Evolutionary conservation across 1,140 invertebrate genomes (phyloP), one percentile per base, ranked within the genome.

Genomic region (Drosophila biarmipes): DNA sequence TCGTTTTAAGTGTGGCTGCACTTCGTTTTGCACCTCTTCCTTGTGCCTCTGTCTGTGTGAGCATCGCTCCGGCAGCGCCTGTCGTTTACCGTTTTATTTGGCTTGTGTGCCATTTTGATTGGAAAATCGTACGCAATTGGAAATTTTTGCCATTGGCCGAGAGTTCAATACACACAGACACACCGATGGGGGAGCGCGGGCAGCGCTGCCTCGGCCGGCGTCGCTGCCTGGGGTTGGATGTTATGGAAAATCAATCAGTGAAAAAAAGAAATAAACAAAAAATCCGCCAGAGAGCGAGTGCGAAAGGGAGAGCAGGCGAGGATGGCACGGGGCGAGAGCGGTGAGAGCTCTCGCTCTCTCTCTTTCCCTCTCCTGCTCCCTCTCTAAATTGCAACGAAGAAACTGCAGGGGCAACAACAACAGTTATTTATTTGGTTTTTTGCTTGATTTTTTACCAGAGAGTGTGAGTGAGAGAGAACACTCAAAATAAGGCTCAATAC

Each of bases 91-190:
- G n/a, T 49, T 55, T n/a, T 37, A 56, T 55, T 69, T 80, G 78
- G 67, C 48, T 45, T 46, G 43, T 79, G 85, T 89, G 71, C 76
- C 72, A 71, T 87, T 87, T 87, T 89, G 84, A 89, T 89, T 89
- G 84, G 84, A 89, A 89, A 89, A 89, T 89, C 84, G 85, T 82
- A 84, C 79, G 78, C 84, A 87, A 86, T 89, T 82, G 79, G 71
- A 87, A 87, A 87, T 87, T 79, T 87, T 87, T 87, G 82, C 82
- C 78, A 87, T 89, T 87, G 84, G 82, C 84, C 78, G 69, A 78
- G 75, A 76, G 84, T 87, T 87, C 84, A 59, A 89, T 87, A 82
- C 69, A 61, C 69, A 35, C 63, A 63, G 34, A 74, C 64, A 67
- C 48, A 68, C 38, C 27, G 56, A 49, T 27, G 21, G 17, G 14